Evolutionary conservation across 2,113 vertebrate genomes (phyloP).

Genomic region (Chaetodon trifascialis): DNA sequence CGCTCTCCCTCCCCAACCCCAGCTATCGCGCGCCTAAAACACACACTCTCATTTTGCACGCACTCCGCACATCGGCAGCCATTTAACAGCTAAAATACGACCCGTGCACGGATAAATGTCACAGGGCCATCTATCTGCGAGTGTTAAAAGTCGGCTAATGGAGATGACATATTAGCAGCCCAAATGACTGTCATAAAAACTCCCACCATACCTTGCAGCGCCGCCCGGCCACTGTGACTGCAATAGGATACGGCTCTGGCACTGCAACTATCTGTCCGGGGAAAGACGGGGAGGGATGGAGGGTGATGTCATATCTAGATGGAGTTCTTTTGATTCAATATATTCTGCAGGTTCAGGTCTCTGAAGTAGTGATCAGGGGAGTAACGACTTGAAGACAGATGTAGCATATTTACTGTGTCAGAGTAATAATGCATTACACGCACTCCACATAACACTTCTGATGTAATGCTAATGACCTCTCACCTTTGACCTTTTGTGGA

Average conservation of each 20-base stretch:
- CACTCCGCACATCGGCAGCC: slow-evolving; percentile 62
- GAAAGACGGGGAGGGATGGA: slow-evolving; percentile 27
- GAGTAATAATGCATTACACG: slow-evolving; percentile 26
- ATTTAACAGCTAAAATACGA: slow-evolving; percentile 81
- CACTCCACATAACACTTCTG: slow-evolving; percentile 31
- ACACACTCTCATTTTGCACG: slow-evolving; percentile 53
- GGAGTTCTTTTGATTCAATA: slow-evolving; percentile 53
- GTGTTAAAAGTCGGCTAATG: slow-evolving; percentile 82
- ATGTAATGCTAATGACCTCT: slow-evolving; percentile 59
- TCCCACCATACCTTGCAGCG: slow-evolving; percentile 66
- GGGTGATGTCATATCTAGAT: slow-evolving; percentile 72
- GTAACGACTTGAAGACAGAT: slow-evolving; percentile 33
- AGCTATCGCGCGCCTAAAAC: slow-evolving; percentile 50
- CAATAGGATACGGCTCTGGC: slow-evolving; percentile 53
- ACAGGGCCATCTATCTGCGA: slow-evolving; percentile 77
- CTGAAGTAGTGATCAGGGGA: slow-evolving; percentile 16
- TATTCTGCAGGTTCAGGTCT: slow-evolving; percentile 16
- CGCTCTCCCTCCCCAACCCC: slow-evolving; percentile 5
- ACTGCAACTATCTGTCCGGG: slow-evolving; percentile 44
- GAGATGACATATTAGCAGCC: slow-evolving; percentile 82
- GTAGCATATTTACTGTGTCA: slow-evolving; percentile 43
- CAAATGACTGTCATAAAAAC: slow-evolving; percentile 83
- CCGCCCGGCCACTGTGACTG: slow-evolving; percentile 59
- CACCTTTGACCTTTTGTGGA: slow-evolving; percentile 69
- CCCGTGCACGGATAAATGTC: slow-evolving; percentile 79